Conservation (phyloP, 2,797 vertebrate genomes). For the Acropternis orthonyx region DNA sequence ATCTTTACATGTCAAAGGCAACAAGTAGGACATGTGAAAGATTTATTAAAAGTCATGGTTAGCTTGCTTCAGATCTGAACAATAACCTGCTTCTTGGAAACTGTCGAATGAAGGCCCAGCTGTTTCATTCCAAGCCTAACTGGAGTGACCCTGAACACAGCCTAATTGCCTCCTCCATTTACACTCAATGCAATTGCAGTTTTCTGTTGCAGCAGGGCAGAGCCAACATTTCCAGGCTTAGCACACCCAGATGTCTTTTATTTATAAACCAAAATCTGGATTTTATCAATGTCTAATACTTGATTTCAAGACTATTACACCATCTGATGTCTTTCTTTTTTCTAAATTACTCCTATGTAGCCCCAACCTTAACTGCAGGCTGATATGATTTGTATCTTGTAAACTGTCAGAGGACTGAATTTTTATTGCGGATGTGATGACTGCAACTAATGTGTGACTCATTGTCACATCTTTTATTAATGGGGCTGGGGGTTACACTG, state of each 20-base stretch:
- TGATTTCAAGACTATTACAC: background rate
- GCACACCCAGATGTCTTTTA: background rate
- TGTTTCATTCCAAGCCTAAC: background rate
- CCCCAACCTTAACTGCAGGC: background rate
- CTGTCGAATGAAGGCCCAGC: background rate
- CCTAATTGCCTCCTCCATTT: background rate
- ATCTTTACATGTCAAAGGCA: background rate
- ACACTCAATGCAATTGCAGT: background rate
- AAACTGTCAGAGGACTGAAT: background rate
- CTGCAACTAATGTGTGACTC: slow-evolving; percentile 35
- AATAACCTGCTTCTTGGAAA: background rate
- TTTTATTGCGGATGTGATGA: background rate
- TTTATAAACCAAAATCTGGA: background rate
- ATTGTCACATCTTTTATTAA: slow-evolving; percentile 64
- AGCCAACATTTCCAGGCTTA: background rate
- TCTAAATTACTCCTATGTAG: background rate
- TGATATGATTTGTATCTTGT: slow-evolving; percentile 40
- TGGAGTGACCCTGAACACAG: background rate
- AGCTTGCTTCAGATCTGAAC: background rate
- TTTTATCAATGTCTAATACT: background rate
- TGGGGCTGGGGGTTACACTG: slow-evolving; percentile 19
- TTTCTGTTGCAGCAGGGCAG: background rate
- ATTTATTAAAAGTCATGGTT: background rate
- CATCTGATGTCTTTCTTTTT: background rate
- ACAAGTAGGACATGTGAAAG: background rate